Conservation (phyloP, 2,797 vertebrate species). For the Enteromius paludinosus region DNA sequence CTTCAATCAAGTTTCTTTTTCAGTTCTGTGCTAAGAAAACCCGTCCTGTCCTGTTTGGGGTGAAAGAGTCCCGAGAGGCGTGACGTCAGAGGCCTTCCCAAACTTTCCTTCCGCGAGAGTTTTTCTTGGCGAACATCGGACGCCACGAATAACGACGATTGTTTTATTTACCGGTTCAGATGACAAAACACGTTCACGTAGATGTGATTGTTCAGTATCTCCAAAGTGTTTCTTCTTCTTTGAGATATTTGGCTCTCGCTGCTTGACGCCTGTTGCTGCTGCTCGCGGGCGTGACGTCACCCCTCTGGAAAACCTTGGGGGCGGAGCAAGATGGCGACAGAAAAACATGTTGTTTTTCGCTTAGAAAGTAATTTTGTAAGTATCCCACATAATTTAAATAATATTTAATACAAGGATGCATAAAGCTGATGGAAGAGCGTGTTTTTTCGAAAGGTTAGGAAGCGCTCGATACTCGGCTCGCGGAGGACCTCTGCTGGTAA, state of each 20-base stretch:
- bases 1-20: background rate
- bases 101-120: conserved; percentile 36
- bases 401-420: too few relatives aligned
- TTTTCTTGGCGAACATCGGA: background rate
- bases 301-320: background rate
- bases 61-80: background rate
- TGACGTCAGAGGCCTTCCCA: conserved; percentile 42
- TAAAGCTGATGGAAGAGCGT: background rate
- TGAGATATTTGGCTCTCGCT: background rate
- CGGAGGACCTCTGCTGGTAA: background rate
- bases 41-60: background rate
- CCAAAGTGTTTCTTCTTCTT: background rate
- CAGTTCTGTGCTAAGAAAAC: background rate
- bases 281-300: conserved; percentile 1
- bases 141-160: background rate
- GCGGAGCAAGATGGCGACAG: background rate
- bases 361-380: background rate
- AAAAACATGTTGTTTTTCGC: background rate
- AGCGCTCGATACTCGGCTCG: background rate
- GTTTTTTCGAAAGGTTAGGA: background rate
- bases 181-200: background rate
- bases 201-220: too few relatives aligned
- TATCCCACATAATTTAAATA: too few relatives aligned
- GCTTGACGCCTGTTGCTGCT: conserved; percentile 12
- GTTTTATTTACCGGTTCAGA: background rate